Base-by-base conservation (phyloP, 2,113 vertebrate genomes). In the Cyprinodon variegatus region DNA sequence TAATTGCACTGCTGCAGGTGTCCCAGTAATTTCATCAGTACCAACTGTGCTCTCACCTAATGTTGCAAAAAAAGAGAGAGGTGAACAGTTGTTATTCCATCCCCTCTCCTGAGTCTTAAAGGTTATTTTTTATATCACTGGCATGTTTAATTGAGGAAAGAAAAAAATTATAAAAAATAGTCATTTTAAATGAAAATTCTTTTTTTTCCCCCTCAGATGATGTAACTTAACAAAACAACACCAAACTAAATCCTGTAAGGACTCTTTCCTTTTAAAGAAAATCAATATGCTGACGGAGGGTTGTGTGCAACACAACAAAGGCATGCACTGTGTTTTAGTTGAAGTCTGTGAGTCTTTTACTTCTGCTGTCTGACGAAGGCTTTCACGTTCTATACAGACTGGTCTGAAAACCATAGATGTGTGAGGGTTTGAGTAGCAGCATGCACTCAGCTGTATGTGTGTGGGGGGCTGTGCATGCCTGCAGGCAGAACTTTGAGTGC, bases 401-500 rank as follows among this genome's bases (percentile, higher is more conserved):
- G 57, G 36, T 63, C 62, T 74, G 45, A 11, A 39, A 71, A 83
- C 59, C 74, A 29, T 76, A 22, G 61, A 61, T 68, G 72, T 64
- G 65, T 0, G 11, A 50, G 66, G 66, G 60, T 43, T 62, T 38
- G 38, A 50, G 45, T 46, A 41, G 13, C 50, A 20, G 37, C n/a
- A 36, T 53, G 20, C 60, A 48, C 63, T 72, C 68, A 72, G 41
- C 66, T 6, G 29, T 60, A 22, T 22, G 86, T 77, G 77, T 78
- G 71, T 63, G 38, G 59, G 86, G 65, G 43, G 15, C 85, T 79
- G 78, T 77, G 70, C 50, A 36, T 62, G 83, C 74, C 86, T 77
- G 68, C 43, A 70, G 90, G 82, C 81, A 65, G 68, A 81, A 82
- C 69, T 76, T 14, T 76, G 78, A 88, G 78, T 85, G 85, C 86